Evolutionary conservation across 2,113 vertebrate genomes (phyloP), one percentile per base, ranked within the genome.

Genomic region (Laterallus jamaicensis): DNA sequence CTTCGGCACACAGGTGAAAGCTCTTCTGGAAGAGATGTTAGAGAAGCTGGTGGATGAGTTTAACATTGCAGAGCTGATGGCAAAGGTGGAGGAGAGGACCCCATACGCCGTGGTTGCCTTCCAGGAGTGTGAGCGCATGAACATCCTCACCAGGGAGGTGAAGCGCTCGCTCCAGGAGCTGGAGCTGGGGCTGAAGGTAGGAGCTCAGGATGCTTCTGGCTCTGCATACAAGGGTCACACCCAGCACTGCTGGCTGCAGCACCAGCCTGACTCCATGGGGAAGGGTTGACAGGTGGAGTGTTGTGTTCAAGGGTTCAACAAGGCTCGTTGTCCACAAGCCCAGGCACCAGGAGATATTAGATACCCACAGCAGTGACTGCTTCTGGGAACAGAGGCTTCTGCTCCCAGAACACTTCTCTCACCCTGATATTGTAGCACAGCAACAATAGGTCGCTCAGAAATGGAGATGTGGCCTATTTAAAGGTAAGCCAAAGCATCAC

Each of bases 101-200:
- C 99, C 99, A 0, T 99, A 99, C 12, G 82, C 98, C 1, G 99
- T 99, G 55, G 99, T 99, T 37, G 98, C 97, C 13, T 97, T 99
- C 47, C 99, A 99, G 97, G 99, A 99, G 96, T 99, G 99, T 11
- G 99, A 99, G 54, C 98, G 98, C 75, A 99, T 99, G 99, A 99
- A 99, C 82, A 2, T 93, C 55, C 99, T 99, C 35, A 99, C 98
- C 2, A 90, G 95, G 18, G 98, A 99, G 88, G 98, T 99, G 20
- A 98, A 95, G 94, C 95, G 93, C 79, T 99, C 99, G 0, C 98
- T 99, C 6, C 79, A 70, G 7, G 98, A 99, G 82, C 98, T 99
- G 78, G 97, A 94, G 73, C 98, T 99, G 18, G 98, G 99, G 31
- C 97, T 99, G 59, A 99, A 99, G 99, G 99, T 99, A 76, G 91